Base-by-base conservation (phyloP, 2,888 invertebrate genomes). In the Aradus depressus region DNA sequence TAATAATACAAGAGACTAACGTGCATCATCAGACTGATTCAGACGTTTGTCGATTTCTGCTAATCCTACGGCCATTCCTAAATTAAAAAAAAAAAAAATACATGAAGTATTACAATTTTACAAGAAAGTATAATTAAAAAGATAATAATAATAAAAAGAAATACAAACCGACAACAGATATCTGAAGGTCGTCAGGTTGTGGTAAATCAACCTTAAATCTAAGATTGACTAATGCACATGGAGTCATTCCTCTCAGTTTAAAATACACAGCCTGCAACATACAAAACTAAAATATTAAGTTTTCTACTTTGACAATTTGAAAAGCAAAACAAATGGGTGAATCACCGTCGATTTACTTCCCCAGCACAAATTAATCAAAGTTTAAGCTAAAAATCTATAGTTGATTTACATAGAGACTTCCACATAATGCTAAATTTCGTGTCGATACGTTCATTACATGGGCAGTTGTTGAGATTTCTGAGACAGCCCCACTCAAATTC, bases 161-260 rank as follows among this genome's bases (percentile, higher is more conserved):
- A 26, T 37, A 55, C 67, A 64, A 67, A 76, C 80, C 75, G 55
- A 73, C 67, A 18, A 75, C 69, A 52, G 71, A 70, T 22, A 76
- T 64, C 59, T 79, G 79, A 50, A 80, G 69, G 65, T 79, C 78
- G 62, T 83, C 82, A 52, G 86, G 83, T 67, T 93, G 92, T 0
- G 92, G 89, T 58, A 93, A 73, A 60, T 89, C 88, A 1, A 93
- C 75, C 55, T 83, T 77, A 67, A 92, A 89, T 61, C 79, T 75
- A 25, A 92, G 71, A 65, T 86, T 80, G 57, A 84, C 82, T 16
- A 95, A 72, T 14, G 88, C 86, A 67, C 88, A 89, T 0, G 93
- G 93, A 55, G 82, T 80, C 79, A 91, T 80, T 12, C 85, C 75
- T 10, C 93, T 75, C 61, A 95, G 72, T 70, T 93, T 95, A 70